Evolutionary conservation across 23 tunicate species (phyloP).

Genomic region (Ascidia mentula): DNA sequence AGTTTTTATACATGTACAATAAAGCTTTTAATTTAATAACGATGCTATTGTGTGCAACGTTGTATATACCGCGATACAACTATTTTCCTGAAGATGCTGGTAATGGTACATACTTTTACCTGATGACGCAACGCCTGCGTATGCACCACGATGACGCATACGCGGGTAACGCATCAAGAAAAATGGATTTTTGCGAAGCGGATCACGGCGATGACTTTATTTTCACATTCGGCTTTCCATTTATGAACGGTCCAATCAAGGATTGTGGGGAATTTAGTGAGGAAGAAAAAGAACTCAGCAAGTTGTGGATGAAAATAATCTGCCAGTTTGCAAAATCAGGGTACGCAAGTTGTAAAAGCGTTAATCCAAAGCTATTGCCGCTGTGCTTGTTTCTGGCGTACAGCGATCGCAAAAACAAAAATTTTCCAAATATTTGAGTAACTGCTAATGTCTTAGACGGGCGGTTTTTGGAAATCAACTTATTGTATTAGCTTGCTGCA

Average conservation of each 20-base stretch:
- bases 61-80: too few relatives aligned
- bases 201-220: constrained; percentile 20
- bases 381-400: too few relatives aligned
- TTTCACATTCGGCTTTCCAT: not conserved
- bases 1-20: too few relatives aligned
- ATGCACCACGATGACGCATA: constrained; percentile 6
- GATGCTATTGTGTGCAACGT: too few relatives aligned
- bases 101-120: constrained; percentile 24
- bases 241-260: not conserved
- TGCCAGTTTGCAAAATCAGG: constrained; percentile 5
- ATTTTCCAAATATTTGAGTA: too few relatives aligned
- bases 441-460: too few relatives aligned
- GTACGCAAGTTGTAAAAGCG: too few relatives aligned
- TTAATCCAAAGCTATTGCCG: too few relatives aligned
- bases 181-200: constrained; percentile 20
- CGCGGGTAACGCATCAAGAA: not conserved
- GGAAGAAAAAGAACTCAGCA: not conserved
- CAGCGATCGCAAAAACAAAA: too few relatives aligned
- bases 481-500: too few relatives aligned
- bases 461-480: too few relatives aligned
- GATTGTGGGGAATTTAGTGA: not conserved
- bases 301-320: constrained; percentile 5
- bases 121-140: constrained; percentile 9
- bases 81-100: not conserved
- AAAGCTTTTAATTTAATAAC: too few relatives aligned